Evolutionary conservation across 2,113 vertebrate species (phyloP).

Genomic region (Puffinus mauretanicus): DNA sequence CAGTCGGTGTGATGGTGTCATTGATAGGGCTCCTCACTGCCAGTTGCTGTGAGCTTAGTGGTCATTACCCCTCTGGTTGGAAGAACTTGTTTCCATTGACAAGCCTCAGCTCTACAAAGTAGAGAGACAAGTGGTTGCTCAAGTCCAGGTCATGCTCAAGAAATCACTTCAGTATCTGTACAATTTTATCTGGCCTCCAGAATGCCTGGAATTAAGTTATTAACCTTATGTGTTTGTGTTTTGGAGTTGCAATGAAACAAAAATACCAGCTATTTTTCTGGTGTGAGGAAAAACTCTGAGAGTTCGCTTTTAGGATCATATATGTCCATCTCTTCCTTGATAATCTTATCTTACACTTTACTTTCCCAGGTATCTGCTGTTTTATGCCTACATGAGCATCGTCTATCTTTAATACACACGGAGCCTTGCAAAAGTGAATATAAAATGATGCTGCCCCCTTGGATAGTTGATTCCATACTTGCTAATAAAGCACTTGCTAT

Average conservation of each 20-base stretch:
- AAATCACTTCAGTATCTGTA: background rate
- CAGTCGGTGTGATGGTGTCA: background rate
- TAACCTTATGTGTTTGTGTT: background rate
- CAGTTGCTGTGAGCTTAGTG: background rate
- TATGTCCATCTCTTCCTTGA: background rate
- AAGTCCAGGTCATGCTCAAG: background rate
- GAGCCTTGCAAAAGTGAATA: background rate
- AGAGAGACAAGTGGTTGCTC: background rate
- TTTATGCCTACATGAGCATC: background rate
- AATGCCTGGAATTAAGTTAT: background rate
- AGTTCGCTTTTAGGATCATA: background rate
- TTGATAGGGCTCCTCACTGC: background rate
- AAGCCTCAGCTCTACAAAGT: background rate
- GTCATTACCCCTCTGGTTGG: background rate
- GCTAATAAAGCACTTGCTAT: background rate
- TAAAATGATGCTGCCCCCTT: background rate
- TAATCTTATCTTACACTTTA: background rate
- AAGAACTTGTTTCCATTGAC: background rate
- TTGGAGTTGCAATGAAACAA: background rate
- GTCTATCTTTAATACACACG: background rate
- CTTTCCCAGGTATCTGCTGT: background rate
- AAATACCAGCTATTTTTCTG: background rate
- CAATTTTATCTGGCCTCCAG: background rate
- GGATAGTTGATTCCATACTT: background rate
- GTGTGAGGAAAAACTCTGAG: background rate